Evolutionary conservation across 1,140 invertebrate species (phyloP).

Genomic region (Atta texana): DNA sequence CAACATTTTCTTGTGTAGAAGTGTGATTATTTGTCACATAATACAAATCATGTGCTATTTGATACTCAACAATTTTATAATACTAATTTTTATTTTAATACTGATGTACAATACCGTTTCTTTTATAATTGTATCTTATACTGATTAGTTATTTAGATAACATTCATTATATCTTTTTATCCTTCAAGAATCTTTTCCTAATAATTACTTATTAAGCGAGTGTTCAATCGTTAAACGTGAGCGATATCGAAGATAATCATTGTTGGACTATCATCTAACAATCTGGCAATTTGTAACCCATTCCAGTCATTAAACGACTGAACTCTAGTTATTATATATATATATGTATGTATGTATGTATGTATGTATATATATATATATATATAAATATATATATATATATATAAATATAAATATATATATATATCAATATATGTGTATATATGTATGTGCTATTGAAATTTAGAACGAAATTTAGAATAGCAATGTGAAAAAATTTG

Average conservation of each 20-base stretch:
- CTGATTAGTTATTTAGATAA: not conserved
- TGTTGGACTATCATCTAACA: slow-evolving; percentile 47
- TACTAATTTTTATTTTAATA: not conserved
- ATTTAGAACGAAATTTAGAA: not conserved
- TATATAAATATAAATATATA: not conserved
- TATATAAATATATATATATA: not conserved
- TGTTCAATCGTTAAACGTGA: slow-evolving; percentile 10
- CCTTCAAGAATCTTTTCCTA: not conserved
- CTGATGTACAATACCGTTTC: not conserved
- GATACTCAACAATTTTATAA: not conserved
- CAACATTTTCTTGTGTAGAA: too few relatives aligned
- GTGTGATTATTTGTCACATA: not conserved
- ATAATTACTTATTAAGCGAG: slow-evolving; percentile 45
- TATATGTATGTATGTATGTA: not conserved
- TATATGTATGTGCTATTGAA: not conserved
- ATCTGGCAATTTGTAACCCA: slow-evolving; percentile 28
- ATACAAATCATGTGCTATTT: not conserved
- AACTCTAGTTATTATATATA: slow-evolving; percentile 42
- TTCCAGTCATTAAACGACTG: slow-evolving; percentile 63
- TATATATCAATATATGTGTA: not conserved
- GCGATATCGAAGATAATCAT: slow-evolving; percentile 53
- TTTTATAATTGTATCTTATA: not conserved
- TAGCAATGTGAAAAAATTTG: not conserved
- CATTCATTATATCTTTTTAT: not conserved
- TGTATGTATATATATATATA: not conserved